Evolutionary conservation across 2,888 invertebrate genomes (phyloP).

Genomic region (Boloria euphrosyne): DNA sequence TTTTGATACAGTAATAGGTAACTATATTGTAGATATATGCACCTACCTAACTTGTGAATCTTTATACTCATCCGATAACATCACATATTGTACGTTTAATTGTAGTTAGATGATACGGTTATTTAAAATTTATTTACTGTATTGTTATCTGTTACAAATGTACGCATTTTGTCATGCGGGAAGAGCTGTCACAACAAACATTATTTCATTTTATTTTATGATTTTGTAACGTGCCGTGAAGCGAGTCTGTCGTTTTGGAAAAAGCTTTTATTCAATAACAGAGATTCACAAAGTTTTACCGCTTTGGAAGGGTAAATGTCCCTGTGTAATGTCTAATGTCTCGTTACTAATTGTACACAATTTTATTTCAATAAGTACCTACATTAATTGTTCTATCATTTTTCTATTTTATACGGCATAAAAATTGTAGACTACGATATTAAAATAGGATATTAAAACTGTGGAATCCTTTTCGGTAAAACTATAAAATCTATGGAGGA

Average conservation of each 20-base stretch:
- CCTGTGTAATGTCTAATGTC: conserved; percentile 49
- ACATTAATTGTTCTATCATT: conserved; percentile 5
- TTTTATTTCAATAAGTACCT: conserved; percentile 31
- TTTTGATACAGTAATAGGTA: no score
- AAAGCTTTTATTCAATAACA: conserved; percentile 63
- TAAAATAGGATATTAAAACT: conserved; percentile 15
- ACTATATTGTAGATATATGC: no score
- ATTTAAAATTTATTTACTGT: conserved; percentile 74
- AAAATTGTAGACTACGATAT: conserved; percentile 2
- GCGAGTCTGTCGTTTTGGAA: conserved; percentile 65
- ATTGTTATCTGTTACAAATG: conserved; percentile 78
- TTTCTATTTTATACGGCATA: conserved; percentile 4
- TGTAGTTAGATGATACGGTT: conserved; percentile 66
- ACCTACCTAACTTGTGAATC: no score
- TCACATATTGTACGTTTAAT: conserved; percentile 63
- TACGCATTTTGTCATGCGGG: conserved; percentile 74
- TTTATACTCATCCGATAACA: background rate
- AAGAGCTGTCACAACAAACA: conserved; percentile 79
- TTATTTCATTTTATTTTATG: conserved; percentile 78
- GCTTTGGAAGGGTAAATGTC: conserved; percentile 50
- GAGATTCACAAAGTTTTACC: conserved; percentile 56
- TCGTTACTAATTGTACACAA: conserved; percentile 52
- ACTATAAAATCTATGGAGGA: conserved; percentile 63
- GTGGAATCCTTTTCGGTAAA: conserved; percentile 25
- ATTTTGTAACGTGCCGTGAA: conserved; percentile 74